phyloP scores from a whole-genome alignment of 2,113 vertebrate genomes.

The Nicator chloris region DNA sequence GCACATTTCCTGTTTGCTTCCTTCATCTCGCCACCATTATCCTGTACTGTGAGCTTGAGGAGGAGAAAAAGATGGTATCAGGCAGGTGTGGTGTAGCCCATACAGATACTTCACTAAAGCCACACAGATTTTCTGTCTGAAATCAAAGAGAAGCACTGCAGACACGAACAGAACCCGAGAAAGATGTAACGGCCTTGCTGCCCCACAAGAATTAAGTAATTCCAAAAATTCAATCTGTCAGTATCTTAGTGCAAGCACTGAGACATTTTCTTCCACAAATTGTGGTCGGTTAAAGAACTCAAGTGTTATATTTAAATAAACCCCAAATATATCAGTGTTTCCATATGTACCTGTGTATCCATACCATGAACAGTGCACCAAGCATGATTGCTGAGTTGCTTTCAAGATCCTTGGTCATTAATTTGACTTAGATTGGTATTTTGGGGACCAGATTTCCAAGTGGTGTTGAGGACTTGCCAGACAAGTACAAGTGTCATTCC shows the following conservation, averaged over 20 bases:
- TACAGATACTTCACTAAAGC: neutral
- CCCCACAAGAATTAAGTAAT: neutral
- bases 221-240: neutral
- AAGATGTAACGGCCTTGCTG: neutral
- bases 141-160: neutral
- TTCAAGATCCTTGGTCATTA: neutral
- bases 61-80: neutral
- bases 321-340: neutral
- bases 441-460: neutral
- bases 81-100: neutral
- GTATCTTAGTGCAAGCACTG: neutral
- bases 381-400: neutral
- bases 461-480: neutral
- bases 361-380: neutral
- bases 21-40: slow-evolving; percentile 1
- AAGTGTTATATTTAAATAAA: neutral
- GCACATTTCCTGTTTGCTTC: slow-evolving; percentile 62
- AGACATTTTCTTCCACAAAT: neutral
- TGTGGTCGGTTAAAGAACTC: neutral
- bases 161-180: neutral
- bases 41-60: neutral
- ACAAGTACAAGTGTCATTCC: neutral
- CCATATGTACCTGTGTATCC: rapidly evolving
- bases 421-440: neutral
- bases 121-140: neutral